phyloP scores from a whole-genome alignment of 1,140 invertebrate genomes.

The Drepana arcuata region DNA sequence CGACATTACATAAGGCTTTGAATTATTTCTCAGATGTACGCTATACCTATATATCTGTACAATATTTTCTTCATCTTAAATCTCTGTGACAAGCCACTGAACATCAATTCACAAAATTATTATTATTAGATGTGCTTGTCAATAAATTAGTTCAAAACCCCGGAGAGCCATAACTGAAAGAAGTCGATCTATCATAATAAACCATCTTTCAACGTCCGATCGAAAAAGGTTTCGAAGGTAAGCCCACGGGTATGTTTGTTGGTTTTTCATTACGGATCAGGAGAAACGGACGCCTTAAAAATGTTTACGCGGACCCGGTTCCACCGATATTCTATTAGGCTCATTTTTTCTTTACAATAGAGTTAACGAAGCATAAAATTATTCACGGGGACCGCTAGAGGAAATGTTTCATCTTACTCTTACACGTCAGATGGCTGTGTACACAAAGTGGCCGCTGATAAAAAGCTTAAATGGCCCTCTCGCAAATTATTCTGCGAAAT shows the following conservation, averaged over 20 bases:
- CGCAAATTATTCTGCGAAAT: slow-evolving; percentile 57
- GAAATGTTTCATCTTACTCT: slow-evolving; percentile 45
- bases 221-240: slow-evolving; percentile 6
- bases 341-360: slow-evolving; percentile 40
- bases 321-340: slow-evolving; percentile 35
- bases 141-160: slow-evolving; percentile 5
- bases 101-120: too few relatives aligned
- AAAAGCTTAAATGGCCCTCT: slow-evolving; percentile 58
- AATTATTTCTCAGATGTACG: too few relatives aligned
- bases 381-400: slow-evolving; percentile 45
- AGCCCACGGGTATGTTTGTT: slow-evolving; percentile 17
- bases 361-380: slow-evolving; percentile 60
- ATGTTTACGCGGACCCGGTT: slow-evolving; percentile 21
- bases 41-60: too few relatives aligned
- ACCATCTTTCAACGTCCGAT: slow-evolving; percentile 16
- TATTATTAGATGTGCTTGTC: too few relatives aligned
- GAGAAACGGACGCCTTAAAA: slow-evolving; percentile 15
- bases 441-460: slow-evolving; percentile 57
- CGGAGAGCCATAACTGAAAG: slow-evolving; percentile 4
- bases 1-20: too few relatives aligned
- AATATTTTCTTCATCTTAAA: too few relatives aligned
- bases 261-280: slow-evolving; percentile 31
- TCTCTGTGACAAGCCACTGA: too few relatives aligned
- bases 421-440: slow-evolving; percentile 54
- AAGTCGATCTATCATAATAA: slow-evolving; percentile 23